Conservation (phyloP, 2,888 invertebrate species). For the Phragmatobia fuliginosa region DNA sequence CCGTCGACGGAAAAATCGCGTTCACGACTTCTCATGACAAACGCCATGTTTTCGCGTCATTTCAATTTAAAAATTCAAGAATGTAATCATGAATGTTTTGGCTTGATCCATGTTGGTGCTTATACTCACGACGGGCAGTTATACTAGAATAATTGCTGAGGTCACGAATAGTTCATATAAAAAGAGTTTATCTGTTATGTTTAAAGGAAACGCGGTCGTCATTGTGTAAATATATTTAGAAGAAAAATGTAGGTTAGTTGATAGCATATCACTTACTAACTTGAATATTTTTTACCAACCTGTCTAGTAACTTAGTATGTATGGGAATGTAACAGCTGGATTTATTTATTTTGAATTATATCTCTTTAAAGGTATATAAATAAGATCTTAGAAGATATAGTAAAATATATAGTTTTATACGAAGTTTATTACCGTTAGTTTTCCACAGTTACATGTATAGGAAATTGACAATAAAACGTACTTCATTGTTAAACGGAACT, state of each 20-base stretch:
- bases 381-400: neutral
- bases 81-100: conserved; percentile 30
- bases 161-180: conserved; percentile 27
- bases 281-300: neutral
- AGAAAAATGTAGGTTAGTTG: neutral
- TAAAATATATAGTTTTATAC: neutral
- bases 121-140: conserved; percentile 19
- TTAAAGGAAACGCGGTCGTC: neutral
- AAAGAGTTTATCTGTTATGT: conserved; percentile 16
- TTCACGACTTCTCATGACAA: conserved; percentile 36
- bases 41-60: conserved; percentile 40
- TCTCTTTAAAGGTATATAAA: neutral
- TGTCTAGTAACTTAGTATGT: neutral
- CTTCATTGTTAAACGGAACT: conserved; percentile 33
- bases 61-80: conserved; percentile 49
- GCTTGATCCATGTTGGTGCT: conserved; percentile 18
- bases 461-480: conserved; percentile 30
- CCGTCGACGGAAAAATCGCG: conserved; percentile 39
- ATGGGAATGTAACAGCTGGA: neutral
- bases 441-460: conserved; percentile 16
- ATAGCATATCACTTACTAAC: neutral
- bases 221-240: conserved; percentile 2
- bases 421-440: conserved; percentile 4
- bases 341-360: no score
- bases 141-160: conserved; percentile 36